These are phyloP conservation scores for Sigmodon hispidus DNA, from an alignment of 2,113 vertebrate genomes.

Conservation along the genomic window DNA sequence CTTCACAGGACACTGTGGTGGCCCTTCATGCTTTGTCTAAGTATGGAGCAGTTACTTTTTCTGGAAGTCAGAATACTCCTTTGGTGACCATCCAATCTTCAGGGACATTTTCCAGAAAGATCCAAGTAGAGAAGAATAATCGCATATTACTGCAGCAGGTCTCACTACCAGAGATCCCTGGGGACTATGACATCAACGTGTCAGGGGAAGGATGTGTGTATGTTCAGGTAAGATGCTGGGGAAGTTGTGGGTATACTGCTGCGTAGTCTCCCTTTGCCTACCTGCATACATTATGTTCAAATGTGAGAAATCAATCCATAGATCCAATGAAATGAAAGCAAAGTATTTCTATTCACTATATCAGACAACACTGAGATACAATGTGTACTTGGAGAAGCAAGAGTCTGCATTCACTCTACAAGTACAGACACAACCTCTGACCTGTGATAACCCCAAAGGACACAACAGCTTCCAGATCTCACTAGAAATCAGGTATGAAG, in stretches of 20 bases:
- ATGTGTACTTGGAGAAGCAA: constrained; percentile 64
- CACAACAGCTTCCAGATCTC: constrained; percentile 77
- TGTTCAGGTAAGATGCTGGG: constrained; percentile 81
- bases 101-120: constrained; percentile 74
- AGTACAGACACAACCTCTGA: constrained; percentile 36
- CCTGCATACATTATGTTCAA: neutral
- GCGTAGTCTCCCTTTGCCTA: neutral
- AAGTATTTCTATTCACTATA: neutral
- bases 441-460: constrained; percentile 49
- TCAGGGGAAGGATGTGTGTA: constrained; percentile 83
- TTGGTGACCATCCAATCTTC: constrained; percentile 64
- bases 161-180: constrained; percentile 77
- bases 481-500: constrained; percentile 77
- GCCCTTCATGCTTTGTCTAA: constrained; percentile 83
- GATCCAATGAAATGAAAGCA: neutral
- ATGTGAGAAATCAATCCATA: neutral
- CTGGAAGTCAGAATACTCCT: constrained; percentile 34
- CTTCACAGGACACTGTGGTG: constrained; percentile 83
- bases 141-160: constrained; percentile 88
- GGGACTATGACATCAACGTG: constrained; percentile 78
- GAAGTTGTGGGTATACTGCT: neutral
- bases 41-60: constrained; percentile 69
- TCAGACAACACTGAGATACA: constrained; percentile 83
- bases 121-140: constrained; percentile 87
- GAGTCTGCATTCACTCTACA: constrained; percentile 65